Evolutionary conservation across 2,113 vertebrate genomes (phyloP).

Genomic region (Pterophyllum scalare): DNA sequence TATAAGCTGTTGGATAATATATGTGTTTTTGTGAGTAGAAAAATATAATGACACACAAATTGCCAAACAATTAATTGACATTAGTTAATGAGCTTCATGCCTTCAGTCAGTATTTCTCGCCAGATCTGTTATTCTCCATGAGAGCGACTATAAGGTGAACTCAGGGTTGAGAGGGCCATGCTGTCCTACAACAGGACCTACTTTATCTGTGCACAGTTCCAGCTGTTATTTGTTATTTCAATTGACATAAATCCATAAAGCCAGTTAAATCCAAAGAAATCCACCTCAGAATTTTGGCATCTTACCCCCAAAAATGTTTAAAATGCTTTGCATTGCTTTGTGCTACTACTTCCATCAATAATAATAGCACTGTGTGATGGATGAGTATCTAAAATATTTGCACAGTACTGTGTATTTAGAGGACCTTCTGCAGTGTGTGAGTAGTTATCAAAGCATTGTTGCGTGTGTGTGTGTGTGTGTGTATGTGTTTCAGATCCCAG

Average conservation of each 20-base stretch:
- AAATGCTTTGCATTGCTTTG: neutral
- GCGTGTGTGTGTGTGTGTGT: constrained; percentile 51
- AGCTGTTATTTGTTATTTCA: neutral
- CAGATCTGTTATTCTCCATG: no score
- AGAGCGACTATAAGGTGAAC: no score
- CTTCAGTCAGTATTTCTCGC: no score
- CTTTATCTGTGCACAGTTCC: no score
- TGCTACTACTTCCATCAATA: neutral
- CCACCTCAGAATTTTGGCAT: no score
- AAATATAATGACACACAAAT: neutral
- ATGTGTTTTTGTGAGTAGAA: neutral
- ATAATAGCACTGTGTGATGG: neutral
- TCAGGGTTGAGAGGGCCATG: no score
- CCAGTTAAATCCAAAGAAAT: neutral
- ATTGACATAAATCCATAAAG: neutral
- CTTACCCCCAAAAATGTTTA: no score
- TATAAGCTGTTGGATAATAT: neutral
- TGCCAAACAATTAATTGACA: neutral
- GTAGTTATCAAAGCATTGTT: constrained; percentile 5
- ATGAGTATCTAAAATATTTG: neutral
- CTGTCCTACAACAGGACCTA: no score
- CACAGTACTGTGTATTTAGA: neutral
- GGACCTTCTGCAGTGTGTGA: neutral
- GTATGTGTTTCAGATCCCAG: constrained; percentile 85
- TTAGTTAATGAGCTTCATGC: neutral